These are phyloP conservation scores for Lepidochrysops patricia DNA, from an alignment of 2,888 invertebrate genomes.

Conservation along the genomic window DNA sequence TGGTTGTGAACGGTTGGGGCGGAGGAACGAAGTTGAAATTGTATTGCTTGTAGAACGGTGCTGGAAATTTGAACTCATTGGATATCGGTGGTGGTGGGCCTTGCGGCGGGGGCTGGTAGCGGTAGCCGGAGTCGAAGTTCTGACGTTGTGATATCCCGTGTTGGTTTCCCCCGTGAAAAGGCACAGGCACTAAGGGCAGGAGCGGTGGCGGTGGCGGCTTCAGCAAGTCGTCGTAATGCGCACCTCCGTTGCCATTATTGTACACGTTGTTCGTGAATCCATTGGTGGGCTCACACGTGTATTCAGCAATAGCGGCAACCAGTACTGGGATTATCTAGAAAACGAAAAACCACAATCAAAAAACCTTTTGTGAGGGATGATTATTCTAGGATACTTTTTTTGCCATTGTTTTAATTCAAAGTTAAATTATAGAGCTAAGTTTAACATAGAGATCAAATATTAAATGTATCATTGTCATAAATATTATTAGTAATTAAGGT, in stretches of 20 bases:
- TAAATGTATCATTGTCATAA: no score
- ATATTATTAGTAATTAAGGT: neutral
- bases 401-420: no score
- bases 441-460: no score
- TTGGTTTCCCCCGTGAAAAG: constrained; percentile 40
- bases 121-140: constrained; percentile 46
- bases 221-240: constrained; percentile 51
- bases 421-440: neutral
- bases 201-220: constrained; percentile 63
- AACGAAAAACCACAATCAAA: constrained; percentile 13
- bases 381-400: no score
- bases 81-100: constrained; percentile 33
- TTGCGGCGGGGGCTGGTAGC: constrained; percentile 42
- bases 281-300: constrained; percentile 42
- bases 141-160: constrained; percentile 46
- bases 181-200: constrained; percentile 49
- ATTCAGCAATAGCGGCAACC: constrained; percentile 38
- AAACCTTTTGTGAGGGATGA: no score
- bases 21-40: constrained; percentile 63
- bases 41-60: constrained; percentile 64
- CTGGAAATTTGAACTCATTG: constrained; percentile 57
- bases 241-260: constrained; percentile 34
- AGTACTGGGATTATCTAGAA: constrained; percentile 56
- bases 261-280: constrained; percentile 34
- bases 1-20: constrained; percentile 57